Percentiles rank a stretch among this genome's conserved stretches.
phyloP scores from a whole-genome alignment of 2,888 invertebrate species.

The Chaetoderma sp. region DNA sequence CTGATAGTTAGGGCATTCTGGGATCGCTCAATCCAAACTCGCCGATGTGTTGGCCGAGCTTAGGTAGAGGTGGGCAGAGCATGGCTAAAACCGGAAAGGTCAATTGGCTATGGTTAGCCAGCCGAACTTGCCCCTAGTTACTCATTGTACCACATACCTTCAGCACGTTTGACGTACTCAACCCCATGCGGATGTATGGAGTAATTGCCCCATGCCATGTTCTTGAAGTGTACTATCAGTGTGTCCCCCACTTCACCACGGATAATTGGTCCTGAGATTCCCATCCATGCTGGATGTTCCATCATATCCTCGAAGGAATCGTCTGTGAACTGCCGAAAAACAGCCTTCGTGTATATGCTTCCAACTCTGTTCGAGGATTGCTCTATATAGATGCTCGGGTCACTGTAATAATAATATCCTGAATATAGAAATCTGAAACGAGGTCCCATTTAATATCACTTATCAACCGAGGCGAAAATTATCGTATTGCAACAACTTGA shows the following conservation, averaged over 20 bases:
- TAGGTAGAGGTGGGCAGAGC: no score
- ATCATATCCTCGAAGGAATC: slow-evolving; percentile 30
- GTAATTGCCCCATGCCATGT: slow-evolving; percentile 37
- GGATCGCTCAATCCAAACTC: no score
- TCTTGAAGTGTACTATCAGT: slow-evolving; percentile 42
- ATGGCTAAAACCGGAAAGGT: no score
- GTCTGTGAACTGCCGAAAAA: slow-evolving; percentile 43
- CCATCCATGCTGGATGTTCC: slow-evolving; percentile 31
- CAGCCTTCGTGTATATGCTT: slow-evolving; percentile 40
- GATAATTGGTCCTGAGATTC: slow-evolving; percentile 51
- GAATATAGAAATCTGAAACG: no score
- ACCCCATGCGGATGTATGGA: slow-evolving; percentile 51
- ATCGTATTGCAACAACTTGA: no score
- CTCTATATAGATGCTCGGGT: slow-evolving; percentile 32
- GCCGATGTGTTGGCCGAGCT: no score
- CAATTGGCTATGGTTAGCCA: no score
- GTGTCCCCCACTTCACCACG: slow-evolving; percentile 55
- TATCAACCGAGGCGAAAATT: no score
- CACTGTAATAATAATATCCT: slow-evolving; percentile 38
- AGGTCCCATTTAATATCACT: no score
- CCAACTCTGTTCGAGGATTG: slow-evolving; percentile 33
- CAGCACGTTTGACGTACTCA: slow-evolving; percentile 41
- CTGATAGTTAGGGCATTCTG: no score
- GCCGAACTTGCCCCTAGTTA: no score
- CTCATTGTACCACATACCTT: no score